Evolutionary conservation across 2,888 invertebrate species (phyloP).

Genomic region (Conchocele bisecta): DNA sequence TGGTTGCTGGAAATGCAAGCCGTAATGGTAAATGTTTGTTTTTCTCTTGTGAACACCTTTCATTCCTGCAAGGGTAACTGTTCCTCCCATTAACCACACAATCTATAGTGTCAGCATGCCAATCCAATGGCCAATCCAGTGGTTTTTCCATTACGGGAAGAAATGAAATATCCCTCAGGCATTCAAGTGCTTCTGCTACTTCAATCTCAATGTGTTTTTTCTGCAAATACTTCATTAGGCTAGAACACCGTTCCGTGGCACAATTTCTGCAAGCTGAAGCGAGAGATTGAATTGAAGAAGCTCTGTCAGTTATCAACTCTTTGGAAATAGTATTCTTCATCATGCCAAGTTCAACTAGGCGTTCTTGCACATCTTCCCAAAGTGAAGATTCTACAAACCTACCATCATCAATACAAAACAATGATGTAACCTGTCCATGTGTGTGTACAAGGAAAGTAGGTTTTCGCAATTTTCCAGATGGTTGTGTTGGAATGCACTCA

Average conservation of each 20-base stretch:
- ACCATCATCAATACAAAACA: not conserved
- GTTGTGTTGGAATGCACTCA: conserved; percentile 1
- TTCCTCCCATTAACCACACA: no score
- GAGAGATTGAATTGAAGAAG: not conserved
- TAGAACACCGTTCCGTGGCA: not conserved
- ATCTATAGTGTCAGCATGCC: conserved; percentile 6
- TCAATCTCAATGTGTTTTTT: not conserved
- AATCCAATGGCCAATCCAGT: not conserved
- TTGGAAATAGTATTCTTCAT: not conserved
- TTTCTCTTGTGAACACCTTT: no score
- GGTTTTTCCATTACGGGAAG: not conserved
- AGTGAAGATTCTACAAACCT: not conserved
- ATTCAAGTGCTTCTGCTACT: not conserved
- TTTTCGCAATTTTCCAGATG: not conserved
- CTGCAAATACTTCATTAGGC: not conserved
- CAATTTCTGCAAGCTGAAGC: no score
- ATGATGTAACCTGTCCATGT: not conserved
- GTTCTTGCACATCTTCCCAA: not conserved
- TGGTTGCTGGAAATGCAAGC: no score
- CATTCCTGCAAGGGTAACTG: no score
- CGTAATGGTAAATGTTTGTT: no score
- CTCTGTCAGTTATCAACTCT: not conserved
- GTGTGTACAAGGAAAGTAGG: not conserved
- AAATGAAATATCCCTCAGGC: not conserved
- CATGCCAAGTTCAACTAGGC: not conserved